A percentile compares a stretch with the other conserved stretches of the same genome.
phyloP scores from a whole-genome alignment of 2,113 vertebrate species.

The Corydoras maculifer region DNA sequence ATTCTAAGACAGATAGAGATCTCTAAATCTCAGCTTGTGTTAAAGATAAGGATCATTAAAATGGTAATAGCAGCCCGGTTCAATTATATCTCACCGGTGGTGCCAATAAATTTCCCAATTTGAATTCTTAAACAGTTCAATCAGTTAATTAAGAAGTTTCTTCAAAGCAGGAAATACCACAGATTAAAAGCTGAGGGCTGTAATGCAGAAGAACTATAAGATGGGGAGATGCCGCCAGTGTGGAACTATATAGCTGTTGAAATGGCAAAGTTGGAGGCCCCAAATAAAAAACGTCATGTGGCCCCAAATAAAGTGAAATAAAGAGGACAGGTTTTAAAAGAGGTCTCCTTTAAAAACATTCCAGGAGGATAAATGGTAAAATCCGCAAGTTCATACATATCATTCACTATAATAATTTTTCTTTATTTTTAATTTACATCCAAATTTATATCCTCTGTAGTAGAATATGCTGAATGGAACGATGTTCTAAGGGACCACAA shows the following conservation, averaged over 20 bases:
- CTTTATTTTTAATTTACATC: neutral
- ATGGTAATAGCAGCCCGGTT: constrained; percentile 7
- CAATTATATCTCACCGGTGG: neutral
- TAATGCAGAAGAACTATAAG: neutral
- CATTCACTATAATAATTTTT: neutral
- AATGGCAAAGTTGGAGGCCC: neutral
- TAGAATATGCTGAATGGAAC: too few relatives aligned
- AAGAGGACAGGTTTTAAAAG: neutral
- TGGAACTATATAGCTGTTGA: neutral
- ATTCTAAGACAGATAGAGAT: neutral
- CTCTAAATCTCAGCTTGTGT: constrained; percentile 9
- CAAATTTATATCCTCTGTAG: too few relatives aligned
- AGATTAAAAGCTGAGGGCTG: neutral
- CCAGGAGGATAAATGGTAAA: neutral
- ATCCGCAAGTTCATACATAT: neutral
- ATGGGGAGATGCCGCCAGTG: neutral
- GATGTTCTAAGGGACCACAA: too few relatives aligned
- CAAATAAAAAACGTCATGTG: neutral
- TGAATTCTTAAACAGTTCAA: constrained; percentile 10
- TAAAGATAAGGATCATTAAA: constrained; percentile 11
- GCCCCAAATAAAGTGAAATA: neutral
- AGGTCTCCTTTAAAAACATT: neutral
- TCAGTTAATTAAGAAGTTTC: constrained; percentile 12
- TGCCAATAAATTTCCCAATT: constrained; percentile 12
- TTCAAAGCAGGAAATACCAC: neutral